Base-by-base conservation (phyloP, 2,888 invertebrate species). In the Allophyes oxyacanthae region DNA sequence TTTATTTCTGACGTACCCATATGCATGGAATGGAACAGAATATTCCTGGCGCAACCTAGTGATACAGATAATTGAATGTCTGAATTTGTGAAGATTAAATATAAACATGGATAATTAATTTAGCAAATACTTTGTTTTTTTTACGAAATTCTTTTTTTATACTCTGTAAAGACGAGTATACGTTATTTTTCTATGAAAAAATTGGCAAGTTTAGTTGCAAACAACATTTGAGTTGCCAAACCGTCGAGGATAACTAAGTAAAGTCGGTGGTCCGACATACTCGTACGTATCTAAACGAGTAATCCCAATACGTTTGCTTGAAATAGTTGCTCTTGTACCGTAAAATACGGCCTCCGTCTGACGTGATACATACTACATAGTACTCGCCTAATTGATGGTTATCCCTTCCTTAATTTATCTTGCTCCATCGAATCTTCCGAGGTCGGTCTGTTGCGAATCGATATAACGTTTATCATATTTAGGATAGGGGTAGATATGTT, bases 331-430 rank as follows among this genome's bases (percentile, higher is more conserved):
- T 53, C 51, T 40, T 54, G 54, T 44, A 57, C 32, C 54, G 46
- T 42, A 48, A 64, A 64, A 72, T 75, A 64, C 51, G 45, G 64
- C 43, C 32, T 36, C 52, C 53, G 15, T 32, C 50, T 51, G 64
- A 65, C 32, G 45, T 20, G n/a, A n/a, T n/a, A 20, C 2, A 4
- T 20, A 4, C 2, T 45, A 59, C 54, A 50, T 51, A 63, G 56
- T 49, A 53, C 53, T 56, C 33, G 20, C 56, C 57, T 67, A 67
- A 69, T 67, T 69, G 62, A 69, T 69, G 72, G 61, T 56, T 60
- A 68, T 69, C 69, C 69, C 50, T 57, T 67, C 20, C 37, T 32
- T 57, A 72, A 67, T 67, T 72, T 69, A 67, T 69, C 69, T 69
- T 67, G 43, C 44, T 66, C 62, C 45, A 11, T 44, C 44, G 46